Evolutionary conservation across 2,797 vertebrate species (phyloP).

Genomic region (Taeniopygia guttata): DNA sequence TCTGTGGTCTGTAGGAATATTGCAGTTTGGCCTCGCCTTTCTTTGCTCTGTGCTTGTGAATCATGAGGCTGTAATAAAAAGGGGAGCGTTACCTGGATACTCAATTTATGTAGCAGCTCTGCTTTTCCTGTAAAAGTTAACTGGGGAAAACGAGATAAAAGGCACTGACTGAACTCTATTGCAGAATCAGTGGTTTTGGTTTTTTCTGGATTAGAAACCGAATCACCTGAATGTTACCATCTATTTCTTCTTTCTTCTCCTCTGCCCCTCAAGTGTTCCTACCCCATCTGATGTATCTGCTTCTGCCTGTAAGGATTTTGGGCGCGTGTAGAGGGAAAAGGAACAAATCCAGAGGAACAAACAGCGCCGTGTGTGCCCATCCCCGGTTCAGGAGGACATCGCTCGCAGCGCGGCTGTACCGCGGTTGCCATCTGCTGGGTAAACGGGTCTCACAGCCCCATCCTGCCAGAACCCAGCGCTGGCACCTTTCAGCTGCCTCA

Average conservation of each 20-base stretch:
- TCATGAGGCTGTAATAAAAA: neutral
- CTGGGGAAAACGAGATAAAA: neutral
- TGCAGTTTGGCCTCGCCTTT: neutral
- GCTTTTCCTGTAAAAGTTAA: neutral
- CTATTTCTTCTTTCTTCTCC: neutral
- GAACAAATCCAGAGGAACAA: neutral
- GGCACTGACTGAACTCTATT: neutral
- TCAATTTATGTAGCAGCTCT: neutral
- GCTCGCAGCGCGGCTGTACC: fast-evolving
- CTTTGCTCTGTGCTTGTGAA: neutral
- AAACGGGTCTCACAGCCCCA: neutral
- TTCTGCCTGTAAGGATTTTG: neutral
- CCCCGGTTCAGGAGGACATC: fast-evolving
- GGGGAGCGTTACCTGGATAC: neutral
- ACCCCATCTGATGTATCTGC: neutral
- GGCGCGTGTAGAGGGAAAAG: neutral
- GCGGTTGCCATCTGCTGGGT: slow-evolving; percentile 49
- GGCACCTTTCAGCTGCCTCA: neutral
- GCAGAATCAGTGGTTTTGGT: neutral
- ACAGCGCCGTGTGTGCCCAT: fast-evolving
- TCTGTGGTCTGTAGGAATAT: fast-evolving
- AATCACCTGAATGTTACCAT: neutral
- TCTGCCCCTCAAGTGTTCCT: neutral
- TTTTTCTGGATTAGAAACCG: neutral
- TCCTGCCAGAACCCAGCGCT: neutral